Conservation (phyloP, 2,888 invertebrate species). For the Dryobotodes eremita region DNA sequence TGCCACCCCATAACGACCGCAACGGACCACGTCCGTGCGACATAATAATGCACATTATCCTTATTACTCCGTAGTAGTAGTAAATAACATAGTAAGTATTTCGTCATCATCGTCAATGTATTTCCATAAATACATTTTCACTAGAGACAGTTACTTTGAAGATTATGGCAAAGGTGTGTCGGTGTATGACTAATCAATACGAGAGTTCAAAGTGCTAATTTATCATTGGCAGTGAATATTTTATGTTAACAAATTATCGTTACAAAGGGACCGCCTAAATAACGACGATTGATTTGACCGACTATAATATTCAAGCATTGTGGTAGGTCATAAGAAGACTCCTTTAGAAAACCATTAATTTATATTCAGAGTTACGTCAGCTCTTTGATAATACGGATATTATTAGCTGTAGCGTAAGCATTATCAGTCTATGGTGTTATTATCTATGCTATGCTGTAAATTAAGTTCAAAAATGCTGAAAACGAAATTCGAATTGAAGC, state of each 20-base stretch:
- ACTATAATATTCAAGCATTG: neutral
- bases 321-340: constrained; percentile 17
- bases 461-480: neutral
- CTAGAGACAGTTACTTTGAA: constrained; percentile 39
- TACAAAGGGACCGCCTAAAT: constrained; percentile 16
- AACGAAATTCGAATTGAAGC: constrained; percentile 18
- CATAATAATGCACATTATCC: constrained; percentile 3
- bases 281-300: constrained; percentile 40
- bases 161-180: constrained; percentile 56
- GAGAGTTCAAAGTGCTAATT: constrained; percentile 56
- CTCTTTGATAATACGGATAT: neutral
- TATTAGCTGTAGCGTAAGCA: neutral
- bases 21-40: neutral
- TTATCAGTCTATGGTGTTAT: no score
- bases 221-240: constrained; percentile 44
- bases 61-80: neutral
- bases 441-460: neutral
- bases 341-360: constrained; percentile 14
- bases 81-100: constrained; percentile 20
- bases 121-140: constrained; percentile 40
- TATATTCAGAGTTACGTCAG: constrained; percentile 12
- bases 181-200: constrained; percentile 64
- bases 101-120: constrained; percentile 17
- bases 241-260: constrained; percentile 42
- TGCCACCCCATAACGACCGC: neutral